phyloP scores from a whole-genome alignment of 2,888 invertebrate species.

The Sipunculus nudus region DNA sequence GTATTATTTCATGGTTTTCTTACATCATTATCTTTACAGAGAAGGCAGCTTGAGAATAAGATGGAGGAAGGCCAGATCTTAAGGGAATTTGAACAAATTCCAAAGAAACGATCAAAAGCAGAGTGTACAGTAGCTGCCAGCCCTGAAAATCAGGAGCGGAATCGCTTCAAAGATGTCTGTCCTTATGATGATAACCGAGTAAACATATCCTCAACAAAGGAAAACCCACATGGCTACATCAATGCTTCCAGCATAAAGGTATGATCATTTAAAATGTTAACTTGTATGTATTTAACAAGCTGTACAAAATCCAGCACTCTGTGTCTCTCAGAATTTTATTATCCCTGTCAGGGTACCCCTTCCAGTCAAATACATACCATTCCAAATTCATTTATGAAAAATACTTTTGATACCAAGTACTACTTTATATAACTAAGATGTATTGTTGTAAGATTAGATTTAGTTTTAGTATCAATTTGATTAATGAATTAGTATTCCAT shows the following conservation, averaged over 20 bases:
- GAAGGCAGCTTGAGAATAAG: slow-evolving; percentile 56
- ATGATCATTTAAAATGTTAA: slow-evolving; percentile 47
- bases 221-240: slow-evolving; percentile 88
- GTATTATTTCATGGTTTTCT: no score
- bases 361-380: no score
- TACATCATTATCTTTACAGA: slow-evolving; percentile 45
- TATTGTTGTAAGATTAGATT: no score
- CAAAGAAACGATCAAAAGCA: slow-evolving; percentile 33
- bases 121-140: slow-evolving; percentile 71
- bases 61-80: slow-evolving; percentile 61
- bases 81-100: slow-evolving; percentile 41
- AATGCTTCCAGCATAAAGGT: slow-evolving; percentile 92
- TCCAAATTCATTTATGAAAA: no score
- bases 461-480: no score
- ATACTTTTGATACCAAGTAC: no score
- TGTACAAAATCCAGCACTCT: neutral
- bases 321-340: neutral
- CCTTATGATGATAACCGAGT: slow-evolving; percentile 93
- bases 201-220: slow-evolving; percentile 80
- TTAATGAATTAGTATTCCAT: no score
- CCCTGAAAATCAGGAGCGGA: slow-evolving; percentile 73
- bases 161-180: slow-evolving; percentile 77
- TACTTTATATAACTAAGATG: no score
- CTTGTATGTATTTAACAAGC: slow-evolving; percentile 28
- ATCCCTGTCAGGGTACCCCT: no score